phyloP scores from a whole-genome alignment of 2,797 vertebrate genomes.

The Antennarius maculatus region DNA sequence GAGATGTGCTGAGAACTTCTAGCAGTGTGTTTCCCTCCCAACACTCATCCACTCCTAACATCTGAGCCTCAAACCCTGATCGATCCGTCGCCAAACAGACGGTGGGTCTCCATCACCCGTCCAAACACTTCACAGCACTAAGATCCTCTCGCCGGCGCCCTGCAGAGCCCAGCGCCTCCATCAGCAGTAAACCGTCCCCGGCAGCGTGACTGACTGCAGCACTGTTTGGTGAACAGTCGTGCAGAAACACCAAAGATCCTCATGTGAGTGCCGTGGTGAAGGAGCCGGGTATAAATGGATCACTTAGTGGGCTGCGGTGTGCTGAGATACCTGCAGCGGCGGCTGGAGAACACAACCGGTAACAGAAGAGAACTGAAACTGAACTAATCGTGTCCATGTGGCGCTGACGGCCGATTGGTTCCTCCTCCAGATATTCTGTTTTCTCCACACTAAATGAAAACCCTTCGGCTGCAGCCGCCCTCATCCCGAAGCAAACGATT shows the following conservation, averaged over 20 bases:
- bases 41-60: constrained; percentile 27
- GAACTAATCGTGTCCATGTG: background rate
- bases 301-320: constrained; percentile 38
- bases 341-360: constrained; percentile 13
- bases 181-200: constrained; percentile 56
- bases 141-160: constrained; percentile 56
- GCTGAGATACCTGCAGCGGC: constrained; percentile 16
- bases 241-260: constrained; percentile 26
- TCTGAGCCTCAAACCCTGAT: constrained; percentile 54
- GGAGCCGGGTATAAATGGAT: constrained; percentile 34
- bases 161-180: constrained; percentile 44
- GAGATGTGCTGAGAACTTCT: constrained; percentile 21
- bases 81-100: constrained; percentile 61
- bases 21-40: constrained; percentile 11
- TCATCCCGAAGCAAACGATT: constrained; percentile 22
- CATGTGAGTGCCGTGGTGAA: constrained; percentile 30
- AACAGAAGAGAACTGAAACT: background rate
- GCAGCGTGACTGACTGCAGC: constrained; percentile 39
- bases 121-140: constrained; percentile 57
- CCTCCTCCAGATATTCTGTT: background rate
- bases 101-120: constrained; percentile 46
- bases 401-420: background rate
- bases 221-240: constrained; percentile 30
- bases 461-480: constrained; percentile 4
- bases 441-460: constrained; percentile 8